phyloP scores from a whole-genome alignment of 1,140 invertebrate species.

The Dreissena rostriformis region DNA sequence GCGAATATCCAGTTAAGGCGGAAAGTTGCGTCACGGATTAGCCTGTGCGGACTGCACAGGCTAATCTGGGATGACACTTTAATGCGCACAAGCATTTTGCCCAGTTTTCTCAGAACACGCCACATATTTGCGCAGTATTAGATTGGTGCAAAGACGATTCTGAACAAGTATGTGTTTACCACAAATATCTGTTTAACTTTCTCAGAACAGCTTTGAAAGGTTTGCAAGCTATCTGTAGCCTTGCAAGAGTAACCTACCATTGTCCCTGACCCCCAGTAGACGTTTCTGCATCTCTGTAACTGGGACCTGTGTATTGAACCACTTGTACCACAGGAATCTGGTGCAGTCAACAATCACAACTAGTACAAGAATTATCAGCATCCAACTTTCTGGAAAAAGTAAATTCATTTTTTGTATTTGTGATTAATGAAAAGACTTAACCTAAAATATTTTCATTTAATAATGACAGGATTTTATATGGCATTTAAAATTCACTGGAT shows the following conservation, averaged over 20 bases:
- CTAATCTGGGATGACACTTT: no score
- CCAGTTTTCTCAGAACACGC: no score
- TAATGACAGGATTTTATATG: background rate
- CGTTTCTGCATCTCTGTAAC: background rate
- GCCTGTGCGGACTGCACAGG: no score
- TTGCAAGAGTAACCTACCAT: background rate
- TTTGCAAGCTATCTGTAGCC: background rate
- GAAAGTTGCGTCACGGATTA: no score
- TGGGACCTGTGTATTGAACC: background rate
- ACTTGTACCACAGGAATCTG: background rate
- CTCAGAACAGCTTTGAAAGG: background rate
- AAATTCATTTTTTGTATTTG: background rate
- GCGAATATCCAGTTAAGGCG: no score
- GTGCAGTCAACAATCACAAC: background rate
- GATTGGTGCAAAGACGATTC: no score
- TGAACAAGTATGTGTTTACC: background rate
- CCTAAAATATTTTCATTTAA: background rate
- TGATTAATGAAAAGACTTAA: background rate
- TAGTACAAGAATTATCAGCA: no score
- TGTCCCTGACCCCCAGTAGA: background rate
- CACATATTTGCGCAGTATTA: no score
- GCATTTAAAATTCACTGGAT: background rate
- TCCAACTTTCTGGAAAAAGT: slow-evolving; percentile 46
- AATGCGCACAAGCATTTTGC: no score
- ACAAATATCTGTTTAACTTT: background rate